Percentiles rank a stretch among this genome's conserved stretches.
These are phyloP conservation scores for Acronicta aceris DNA, from an alignment of 2,888 invertebrate species.

Conservation along the genomic window DNA sequence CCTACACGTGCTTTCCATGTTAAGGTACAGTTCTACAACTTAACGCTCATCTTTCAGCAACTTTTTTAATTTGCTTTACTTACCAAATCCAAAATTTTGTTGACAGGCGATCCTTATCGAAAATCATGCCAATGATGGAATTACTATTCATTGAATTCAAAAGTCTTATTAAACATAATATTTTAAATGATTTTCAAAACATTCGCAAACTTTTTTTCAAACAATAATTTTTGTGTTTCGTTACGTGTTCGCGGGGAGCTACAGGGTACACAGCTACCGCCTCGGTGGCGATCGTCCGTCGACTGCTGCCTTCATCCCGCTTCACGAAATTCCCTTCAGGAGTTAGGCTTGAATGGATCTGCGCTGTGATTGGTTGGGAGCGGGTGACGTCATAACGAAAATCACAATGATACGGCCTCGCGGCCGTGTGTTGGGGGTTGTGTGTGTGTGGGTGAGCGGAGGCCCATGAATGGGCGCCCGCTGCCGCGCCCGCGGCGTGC, in stretches of 20 bases:
- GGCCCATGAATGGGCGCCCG: constrained; percentile 79
- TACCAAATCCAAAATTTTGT: constrained; percentile 36
- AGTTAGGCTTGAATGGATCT: constrained; percentile 92
- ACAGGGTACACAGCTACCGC: constrained; percentile 56
- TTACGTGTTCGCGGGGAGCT: constrained; percentile 41
- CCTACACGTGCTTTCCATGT: constrained; percentile 68
- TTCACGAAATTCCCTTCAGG: constrained; percentile 88
- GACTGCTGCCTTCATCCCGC: constrained; percentile 84
- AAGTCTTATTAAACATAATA: constrained; percentile 19
- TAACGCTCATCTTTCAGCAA: constrained; percentile 16
- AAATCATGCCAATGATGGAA: constrained; percentile 40
- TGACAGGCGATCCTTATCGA: constrained; percentile 27
- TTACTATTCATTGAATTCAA: constrained; percentile 24
- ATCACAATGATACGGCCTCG: constrained; percentile 88
- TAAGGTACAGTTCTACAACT: constrained; percentile 26
- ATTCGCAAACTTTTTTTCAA: constrained; percentile 28
- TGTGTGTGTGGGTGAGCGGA: constrained; percentile 69
- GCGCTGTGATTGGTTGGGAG: constrained; percentile 89
- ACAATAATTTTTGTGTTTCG: constrained; percentile 37
- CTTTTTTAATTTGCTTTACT: constrained; percentile 39
- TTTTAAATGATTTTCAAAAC: constrained; percentile 19
- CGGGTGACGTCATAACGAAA: constrained; percentile 92
- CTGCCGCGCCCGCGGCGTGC: constrained; percentile 84
- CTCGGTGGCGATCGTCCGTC: constrained; percentile 75
- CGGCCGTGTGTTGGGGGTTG: constrained; percentile 59